Base-by-base conservation (phyloP, 2,113 vertebrate species). In the Catharus bicknelli region DNA sequence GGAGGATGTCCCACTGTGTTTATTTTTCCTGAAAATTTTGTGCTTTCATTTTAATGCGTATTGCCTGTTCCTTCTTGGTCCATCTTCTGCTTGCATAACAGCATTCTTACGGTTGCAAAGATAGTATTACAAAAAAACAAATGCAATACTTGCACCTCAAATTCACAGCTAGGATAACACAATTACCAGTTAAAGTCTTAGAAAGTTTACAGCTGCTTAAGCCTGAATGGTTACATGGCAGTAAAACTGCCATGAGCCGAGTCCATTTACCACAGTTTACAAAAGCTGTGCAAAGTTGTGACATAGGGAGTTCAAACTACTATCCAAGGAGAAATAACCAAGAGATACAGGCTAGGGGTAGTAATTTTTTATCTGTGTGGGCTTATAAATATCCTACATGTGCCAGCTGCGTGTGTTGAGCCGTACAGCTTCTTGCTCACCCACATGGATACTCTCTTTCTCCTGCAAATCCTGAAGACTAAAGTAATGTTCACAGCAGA, bases 351-450 rank as follows among this genome's bases (percentile, higher is more conserved):
- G 15, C 8, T 42, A 14, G 23, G 11, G 63, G 7, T 5, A 36
- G 2, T 5, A n/a, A 17, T 1, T 11, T 59, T 69, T 61, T 32
- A 32, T 26, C 20, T 58, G 14, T 32, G 18, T 3, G 1, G 36
- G 16, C 27, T 47, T 40, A 79, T 26, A 50, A 42, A 45, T 10
- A 42, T 22, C 29, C 20, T 76, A 7, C 17, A 30, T 1, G 3
- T 40, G 10, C 6, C 30, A 83, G 32, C 15, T 40, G 6, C 5
- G 16, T 2, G 1, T 6, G 7, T 9, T 26, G 23, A 74, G 22
- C 21, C 2, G 1, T 12, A 50, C 8, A 82, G 12, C 13, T 16
- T 82, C 13, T 1, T 0, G 0, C 13, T 85, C 16, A 68, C 10
- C 3, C 48, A 57, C 27, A 34, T 0, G 2, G 38, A 67, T 30